Conservation (phyloP, 2,113 vertebrate genomes). For the Lepidothrix coronata region DNA sequence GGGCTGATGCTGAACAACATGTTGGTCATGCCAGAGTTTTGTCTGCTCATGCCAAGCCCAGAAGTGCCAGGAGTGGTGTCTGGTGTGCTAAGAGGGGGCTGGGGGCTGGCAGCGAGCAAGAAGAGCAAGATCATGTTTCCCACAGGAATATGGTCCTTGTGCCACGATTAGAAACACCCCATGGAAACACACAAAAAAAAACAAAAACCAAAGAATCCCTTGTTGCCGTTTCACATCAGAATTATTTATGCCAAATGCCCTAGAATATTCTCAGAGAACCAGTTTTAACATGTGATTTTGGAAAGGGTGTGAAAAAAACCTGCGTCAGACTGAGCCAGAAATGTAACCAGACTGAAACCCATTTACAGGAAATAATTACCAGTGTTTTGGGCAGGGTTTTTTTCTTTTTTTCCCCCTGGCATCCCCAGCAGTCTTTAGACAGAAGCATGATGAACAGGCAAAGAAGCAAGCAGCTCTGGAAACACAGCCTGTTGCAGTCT, state of each 20-base stretch:
- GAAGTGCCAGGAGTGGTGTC: background rate
- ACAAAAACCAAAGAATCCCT: background rate
- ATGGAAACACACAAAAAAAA: background rate
- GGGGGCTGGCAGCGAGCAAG: background rate
- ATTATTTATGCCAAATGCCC: background rate
- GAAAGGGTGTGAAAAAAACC: background rate
- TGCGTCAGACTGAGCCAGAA: background rate
- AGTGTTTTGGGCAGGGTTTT: background rate
- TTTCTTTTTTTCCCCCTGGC: background rate
- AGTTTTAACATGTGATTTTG: background rate
- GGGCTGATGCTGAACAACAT: fast-evolving
- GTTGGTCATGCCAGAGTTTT: background rate
- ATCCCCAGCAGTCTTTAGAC: background rate
- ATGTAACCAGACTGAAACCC: background rate
- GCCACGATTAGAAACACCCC: background rate
- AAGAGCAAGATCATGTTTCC: fast-evolving
- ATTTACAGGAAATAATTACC: background rate
- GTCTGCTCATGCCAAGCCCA: background rate
- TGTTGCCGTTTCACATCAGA: background rate
- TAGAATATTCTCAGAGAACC: background rate
- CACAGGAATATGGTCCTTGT: background rate
- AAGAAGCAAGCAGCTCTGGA: background rate
- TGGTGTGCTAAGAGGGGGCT: background rate
- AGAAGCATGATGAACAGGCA: fast-evolving
- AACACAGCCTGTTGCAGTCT: fast-evolving